Percentiles rank a stretch among this genome's conserved stretches.
phyloP scores from a whole-genome alignment of 2,113 vertebrate species.

The Columbina picui region DNA sequence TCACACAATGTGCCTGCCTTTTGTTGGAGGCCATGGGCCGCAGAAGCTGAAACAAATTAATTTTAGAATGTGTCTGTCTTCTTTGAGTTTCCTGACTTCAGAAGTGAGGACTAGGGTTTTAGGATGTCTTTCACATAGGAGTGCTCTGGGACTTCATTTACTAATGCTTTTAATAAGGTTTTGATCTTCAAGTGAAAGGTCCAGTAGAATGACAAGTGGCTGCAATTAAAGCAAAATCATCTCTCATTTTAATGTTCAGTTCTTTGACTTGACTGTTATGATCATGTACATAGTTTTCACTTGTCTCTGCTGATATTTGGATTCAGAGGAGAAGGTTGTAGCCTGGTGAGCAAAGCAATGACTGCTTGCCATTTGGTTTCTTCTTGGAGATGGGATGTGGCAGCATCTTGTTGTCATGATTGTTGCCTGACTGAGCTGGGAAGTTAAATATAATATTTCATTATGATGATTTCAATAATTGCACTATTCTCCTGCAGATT shows the following conservation, averaged over 20 bases:
- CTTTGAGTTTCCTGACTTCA: neutral
- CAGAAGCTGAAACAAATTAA: neutral
- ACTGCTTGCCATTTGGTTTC: neutral
- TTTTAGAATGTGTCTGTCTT: neutral
- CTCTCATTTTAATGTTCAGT: neutral
- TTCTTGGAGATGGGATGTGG: neutral
- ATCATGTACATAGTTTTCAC: neutral
- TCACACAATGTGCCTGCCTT: neutral
- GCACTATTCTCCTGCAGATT: neutral
- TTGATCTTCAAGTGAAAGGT: neutral
- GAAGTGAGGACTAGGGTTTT: neutral
- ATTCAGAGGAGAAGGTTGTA: neutral
- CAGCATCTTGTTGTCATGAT: neutral
- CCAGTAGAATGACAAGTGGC: neutral
- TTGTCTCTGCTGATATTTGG: neutral
- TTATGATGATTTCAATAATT: conserved; percentile 5
- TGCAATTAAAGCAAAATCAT: neutral
- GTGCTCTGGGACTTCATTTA: neutral
- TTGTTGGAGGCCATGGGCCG: neutral
- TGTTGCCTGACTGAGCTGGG: neutral
- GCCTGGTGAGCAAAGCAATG: neutral
- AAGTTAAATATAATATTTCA: conserved; percentile 14
- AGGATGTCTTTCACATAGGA: neutral
- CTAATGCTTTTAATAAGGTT: neutral
- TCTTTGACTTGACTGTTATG: neutral